Evolutionary conservation across 2,888 invertebrate genomes (phyloP).

Genomic region (Tetanocera ferruginea): DNA sequence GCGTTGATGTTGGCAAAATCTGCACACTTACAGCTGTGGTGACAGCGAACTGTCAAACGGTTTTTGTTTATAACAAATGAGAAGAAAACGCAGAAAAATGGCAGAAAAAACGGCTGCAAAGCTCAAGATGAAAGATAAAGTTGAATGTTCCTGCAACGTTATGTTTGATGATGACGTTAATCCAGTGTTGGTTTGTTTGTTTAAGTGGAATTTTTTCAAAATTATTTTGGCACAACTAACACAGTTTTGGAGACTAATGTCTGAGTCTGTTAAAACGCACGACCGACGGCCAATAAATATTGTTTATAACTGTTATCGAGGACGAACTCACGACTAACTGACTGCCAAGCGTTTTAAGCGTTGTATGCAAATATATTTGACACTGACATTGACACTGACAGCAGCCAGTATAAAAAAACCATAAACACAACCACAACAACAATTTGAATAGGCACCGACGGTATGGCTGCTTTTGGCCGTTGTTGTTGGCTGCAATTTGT

Average conservation of each 20-base stretch:
- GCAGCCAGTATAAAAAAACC: constrained; percentile 12
- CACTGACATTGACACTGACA: constrained; percentile 55
- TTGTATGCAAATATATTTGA: constrained; percentile 36
- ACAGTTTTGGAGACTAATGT: background rate
- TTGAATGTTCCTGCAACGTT: background rate
- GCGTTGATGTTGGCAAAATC: too few relatives aligned
- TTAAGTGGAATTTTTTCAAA: background rate
- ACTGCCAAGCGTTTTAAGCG: background rate
- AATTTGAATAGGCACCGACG: background rate
- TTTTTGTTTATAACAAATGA: background rate
- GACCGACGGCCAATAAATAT: background rate
- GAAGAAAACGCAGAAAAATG: background rate
- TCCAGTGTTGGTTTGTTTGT: background rate
- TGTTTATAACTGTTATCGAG: background rate
- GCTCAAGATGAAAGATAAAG: background rate
- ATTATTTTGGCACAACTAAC: background rate
- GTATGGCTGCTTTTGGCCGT: background rate
- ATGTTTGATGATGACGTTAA: constrained; percentile 3
- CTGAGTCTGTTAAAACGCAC: background rate
- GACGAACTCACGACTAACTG: background rate
- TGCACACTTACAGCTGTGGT: background rate
- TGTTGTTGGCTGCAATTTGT: constrained; percentile 17
- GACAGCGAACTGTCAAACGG: background rate
- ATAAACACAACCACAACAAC: constrained; percentile 4
- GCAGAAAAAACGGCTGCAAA: background rate